phyloP scores from a whole-genome alignment of 2,113 vertebrate genomes.

The Helogale parvula region DNA sequence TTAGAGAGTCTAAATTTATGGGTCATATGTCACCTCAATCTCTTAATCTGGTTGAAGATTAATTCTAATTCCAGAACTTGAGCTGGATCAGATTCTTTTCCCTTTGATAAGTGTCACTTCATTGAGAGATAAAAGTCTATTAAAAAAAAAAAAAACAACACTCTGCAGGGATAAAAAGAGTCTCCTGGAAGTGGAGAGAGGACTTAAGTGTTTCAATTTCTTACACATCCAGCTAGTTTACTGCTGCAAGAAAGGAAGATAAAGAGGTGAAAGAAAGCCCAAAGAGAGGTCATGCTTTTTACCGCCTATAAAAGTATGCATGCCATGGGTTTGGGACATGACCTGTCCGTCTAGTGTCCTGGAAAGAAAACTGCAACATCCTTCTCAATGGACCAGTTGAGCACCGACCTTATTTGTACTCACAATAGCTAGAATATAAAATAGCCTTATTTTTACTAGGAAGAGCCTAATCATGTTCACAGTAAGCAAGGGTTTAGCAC shows the following conservation, averaged over 20 bases:
- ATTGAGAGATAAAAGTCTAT: background rate
- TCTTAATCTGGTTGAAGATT: background rate
- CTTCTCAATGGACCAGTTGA: background rate
- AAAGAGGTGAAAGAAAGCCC: background rate
- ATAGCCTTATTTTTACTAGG: background rate
- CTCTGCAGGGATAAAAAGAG: background rate
- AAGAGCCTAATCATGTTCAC: background rate
- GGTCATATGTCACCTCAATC: background rate
- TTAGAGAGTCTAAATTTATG: background rate
- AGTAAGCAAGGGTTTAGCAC: background rate
- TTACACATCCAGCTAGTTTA: background rate
- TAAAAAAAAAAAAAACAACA: background rate
- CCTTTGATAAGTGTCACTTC: background rate
- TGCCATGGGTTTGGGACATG: background rate
- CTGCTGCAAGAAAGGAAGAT: background rate
- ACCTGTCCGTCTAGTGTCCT: background rate
- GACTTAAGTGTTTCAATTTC: background rate
- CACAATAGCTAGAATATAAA: background rate
- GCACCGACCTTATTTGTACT: background rate
- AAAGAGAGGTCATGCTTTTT: background rate
- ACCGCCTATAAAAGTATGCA: background rate
- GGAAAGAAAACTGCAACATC: background rate
- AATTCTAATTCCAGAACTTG: constrained; percentile 50
- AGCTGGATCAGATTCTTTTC: background rate
- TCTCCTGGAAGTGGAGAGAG: background rate